These are phyloP conservation scores for Entomyzon cyanotis DNA, from an alignment of 2,113 vertebrate genomes.

Conservation along the genomic window DNA sequence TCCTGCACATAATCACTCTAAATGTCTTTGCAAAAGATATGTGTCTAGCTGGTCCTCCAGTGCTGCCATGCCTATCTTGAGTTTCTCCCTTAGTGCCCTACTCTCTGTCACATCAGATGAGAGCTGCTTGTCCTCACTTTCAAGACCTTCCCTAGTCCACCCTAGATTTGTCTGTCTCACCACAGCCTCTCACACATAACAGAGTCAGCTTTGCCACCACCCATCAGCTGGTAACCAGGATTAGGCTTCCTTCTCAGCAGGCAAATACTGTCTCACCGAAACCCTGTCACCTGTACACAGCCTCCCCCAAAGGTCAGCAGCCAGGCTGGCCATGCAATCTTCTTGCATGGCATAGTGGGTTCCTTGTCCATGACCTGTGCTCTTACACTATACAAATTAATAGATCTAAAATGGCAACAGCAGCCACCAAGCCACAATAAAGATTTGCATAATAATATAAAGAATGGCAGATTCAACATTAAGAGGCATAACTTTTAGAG, in stretches of 20 bases:
- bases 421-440: not conserved
- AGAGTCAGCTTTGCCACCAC: not conserved
- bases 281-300: not conserved
- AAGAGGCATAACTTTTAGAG: not conserved
- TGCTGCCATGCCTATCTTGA: not conserved
- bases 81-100: not conserved
- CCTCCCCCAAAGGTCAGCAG: not conserved
- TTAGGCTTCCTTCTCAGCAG: not conserved
- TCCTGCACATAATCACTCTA: not conserved
- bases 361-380: not conserved
- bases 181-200: rapidly evolving
- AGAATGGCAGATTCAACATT: not conserved
- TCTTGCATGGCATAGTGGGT: not conserved
- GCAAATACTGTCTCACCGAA: rapidly evolving
- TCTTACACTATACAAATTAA: not conserved
- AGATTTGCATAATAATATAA: not conserved
- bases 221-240: not conserved
- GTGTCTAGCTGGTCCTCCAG: rapidly evolving
- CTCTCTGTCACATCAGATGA: not conserved
- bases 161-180: not conserved
- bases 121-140: not conserved
- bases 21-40: not conserved
- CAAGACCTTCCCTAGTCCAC: rapidly evolving
- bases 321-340: rapidly evolving
- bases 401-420: not conserved